phyloP scores from a whole-genome alignment of 2,113 vertebrate species.

The Regulus satrapa region DNA sequence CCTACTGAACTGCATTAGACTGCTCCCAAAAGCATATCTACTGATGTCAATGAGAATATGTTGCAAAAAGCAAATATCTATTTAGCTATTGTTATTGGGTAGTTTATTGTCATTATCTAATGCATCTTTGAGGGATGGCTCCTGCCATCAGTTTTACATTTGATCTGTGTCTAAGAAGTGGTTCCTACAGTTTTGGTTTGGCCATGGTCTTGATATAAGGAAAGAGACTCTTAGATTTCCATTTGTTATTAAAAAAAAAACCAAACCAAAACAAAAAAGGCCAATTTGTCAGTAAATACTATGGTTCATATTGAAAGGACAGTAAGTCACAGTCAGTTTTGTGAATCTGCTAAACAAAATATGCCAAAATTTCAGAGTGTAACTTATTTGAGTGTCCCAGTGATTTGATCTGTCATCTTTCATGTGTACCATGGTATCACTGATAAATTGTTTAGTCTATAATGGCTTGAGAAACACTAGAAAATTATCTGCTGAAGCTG shows the following conservation, averaged over 20 bases:
- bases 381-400: not conserved
- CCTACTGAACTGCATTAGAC: not conserved
- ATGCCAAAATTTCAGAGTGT: not conserved
- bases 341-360: not conserved
- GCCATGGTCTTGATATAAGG: not conserved
- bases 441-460: not conserved
- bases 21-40: not conserved
- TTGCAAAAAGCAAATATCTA: not conserved
- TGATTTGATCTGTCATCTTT: not conserved
- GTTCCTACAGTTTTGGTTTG: not conserved
- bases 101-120: not conserved
- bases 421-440: not conserved
- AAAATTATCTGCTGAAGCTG: not conserved
- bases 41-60: not conserved
- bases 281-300: not conserved
- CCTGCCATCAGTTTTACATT: not conserved
- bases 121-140: not conserved
- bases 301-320: not conserved
- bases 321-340: not conserved
- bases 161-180: not conserved
- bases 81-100: not conserved
- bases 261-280: too few relatives aligned
- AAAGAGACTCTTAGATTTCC: not conserved
- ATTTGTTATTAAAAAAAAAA: not conserved
- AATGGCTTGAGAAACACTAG: not conserved